Percentiles rank a stretch among this genome's conserved stretches.
Conservation (phyloP, 2,113 vertebrate genomes). For the Craseonycteris thonglongyai region DNA sequence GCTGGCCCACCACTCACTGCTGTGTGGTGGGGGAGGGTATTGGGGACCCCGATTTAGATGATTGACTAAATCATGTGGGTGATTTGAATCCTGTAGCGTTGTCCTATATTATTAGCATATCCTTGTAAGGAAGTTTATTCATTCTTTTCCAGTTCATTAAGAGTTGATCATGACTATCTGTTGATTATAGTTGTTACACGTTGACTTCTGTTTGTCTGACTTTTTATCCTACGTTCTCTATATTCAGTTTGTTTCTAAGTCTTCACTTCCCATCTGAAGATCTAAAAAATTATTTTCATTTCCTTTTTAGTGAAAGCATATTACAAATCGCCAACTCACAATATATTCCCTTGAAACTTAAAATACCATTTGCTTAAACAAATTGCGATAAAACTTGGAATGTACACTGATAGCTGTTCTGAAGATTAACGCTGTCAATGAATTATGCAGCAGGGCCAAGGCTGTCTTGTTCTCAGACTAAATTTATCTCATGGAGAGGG, state of each 20-base stretch:
- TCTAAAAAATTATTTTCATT: conserved; percentile 57
- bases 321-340: conserved; percentile 52
- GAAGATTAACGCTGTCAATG: conserved; percentile 67
- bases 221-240: background rate
- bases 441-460: conserved; percentile 64
- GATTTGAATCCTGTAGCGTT: background rate
- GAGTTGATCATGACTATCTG: background rate
- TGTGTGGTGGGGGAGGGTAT: no score
- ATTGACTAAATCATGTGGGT: background rate
- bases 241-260: background rate
- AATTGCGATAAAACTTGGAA: conserved; percentile 47
- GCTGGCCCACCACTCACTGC: no score
- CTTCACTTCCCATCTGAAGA: background rate
- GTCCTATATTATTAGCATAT: background rate
- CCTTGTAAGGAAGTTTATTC: background rate
- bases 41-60: no score
- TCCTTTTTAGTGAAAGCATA: conserved; percentile 34
- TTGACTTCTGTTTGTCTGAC: background rate
- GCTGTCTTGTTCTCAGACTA: conserved; percentile 61
- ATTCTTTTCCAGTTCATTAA: background rate
- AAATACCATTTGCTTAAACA: conserved; percentile 63
- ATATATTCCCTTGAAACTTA: conserved; percentile 60
- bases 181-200: background rate
- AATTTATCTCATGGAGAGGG: conserved; percentile 58
- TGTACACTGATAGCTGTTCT: conserved; percentile 58